Evolutionary conservation across 2,888 invertebrate genomes (phyloP).

Genomic region (Plebejus melissa): DNA sequence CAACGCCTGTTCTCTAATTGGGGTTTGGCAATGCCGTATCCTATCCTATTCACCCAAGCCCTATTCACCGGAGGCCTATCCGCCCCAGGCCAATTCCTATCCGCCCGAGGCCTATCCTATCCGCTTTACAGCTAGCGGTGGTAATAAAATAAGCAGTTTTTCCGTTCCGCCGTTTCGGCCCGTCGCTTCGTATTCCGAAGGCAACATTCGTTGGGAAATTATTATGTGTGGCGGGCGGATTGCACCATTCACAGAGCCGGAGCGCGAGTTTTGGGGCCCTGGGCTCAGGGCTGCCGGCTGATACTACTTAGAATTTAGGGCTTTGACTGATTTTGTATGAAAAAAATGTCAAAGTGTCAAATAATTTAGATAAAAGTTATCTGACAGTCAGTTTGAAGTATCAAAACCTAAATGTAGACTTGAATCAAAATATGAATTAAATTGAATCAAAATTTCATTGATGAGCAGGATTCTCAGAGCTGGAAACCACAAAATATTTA

Average conservation of each 20-base stretch:
- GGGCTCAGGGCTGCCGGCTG: not conserved
- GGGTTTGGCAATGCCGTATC: conserved; percentile 48
- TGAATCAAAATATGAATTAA: too few species aligned
- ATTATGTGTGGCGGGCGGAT: conserved; percentile 51
- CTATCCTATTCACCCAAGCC: conserved; percentile 45
- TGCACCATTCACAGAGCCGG: conserved; percentile 34
- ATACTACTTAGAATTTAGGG: not conserved
- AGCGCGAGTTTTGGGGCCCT: not conserved
- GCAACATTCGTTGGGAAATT: conserved; percentile 59
- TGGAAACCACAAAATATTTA: too few species aligned
- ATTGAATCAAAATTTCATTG: too few species aligned
- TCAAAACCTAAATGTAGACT: too few species aligned
- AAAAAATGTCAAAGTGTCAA: too few species aligned
- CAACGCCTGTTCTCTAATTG: conserved; percentile 49
- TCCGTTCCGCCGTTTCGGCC: conserved; percentile 69
- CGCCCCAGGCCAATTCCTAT: conserved; percentile 48
- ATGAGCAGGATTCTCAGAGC: too few species aligned
- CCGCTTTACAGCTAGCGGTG: conserved; percentile 56
- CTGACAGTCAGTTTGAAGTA: not conserved
- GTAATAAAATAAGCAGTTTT: conserved; percentile 77
- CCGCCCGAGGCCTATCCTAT: conserved; percentile 54
- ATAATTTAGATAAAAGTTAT: not conserved
- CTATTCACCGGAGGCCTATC: conserved; percentile 51
- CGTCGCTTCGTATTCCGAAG: conserved; percentile 65
- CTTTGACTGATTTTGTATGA: not conserved